Evolutionary conservation across 2,888 invertebrate species (phyloP).

Genomic region (Agrypnus murinus): DNA sequence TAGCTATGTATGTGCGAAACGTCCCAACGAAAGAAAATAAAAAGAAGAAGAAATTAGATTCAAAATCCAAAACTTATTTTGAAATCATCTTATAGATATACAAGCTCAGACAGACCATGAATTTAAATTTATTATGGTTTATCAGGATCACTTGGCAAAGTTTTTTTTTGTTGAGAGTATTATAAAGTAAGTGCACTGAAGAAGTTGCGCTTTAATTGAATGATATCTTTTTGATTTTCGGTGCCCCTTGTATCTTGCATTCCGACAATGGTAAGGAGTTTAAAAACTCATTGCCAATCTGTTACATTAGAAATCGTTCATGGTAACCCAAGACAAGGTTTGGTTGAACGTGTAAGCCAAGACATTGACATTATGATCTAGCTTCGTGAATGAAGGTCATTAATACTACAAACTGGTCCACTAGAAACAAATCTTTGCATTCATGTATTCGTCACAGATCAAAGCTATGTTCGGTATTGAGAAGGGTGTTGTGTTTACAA

Average conservation of each 20-base stretch:
- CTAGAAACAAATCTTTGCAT: neutral
- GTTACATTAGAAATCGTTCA: constrained; percentile 63
- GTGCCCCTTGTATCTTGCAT: constrained; percentile 62
- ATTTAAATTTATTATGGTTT: too few species aligned
- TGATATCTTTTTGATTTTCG: constrained; percentile 64
- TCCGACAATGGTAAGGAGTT: constrained; percentile 62
- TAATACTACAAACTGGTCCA: neutral
- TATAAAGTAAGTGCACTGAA: constrained; percentile 61
- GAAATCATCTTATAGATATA: constrained; percentile 59
- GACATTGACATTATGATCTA: constrained; percentile 12
- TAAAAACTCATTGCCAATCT: constrained; percentile 56
- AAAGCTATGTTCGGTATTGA: constrained; percentile 2
- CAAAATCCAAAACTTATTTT: neutral
- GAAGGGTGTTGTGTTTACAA: neutral
- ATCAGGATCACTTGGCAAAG: constrained; percentile 25
- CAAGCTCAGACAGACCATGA: constrained; percentile 59
- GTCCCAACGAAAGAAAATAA: constrained; percentile 44
- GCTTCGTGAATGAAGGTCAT: neutral
- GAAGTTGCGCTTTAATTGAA: constrained; percentile 49
- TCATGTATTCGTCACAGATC: constrained; percentile 47
- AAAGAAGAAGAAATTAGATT: constrained; percentile 47
- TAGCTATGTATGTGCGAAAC: constrained; percentile 44
- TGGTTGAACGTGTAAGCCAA: constrained; percentile 62
- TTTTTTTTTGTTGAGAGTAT: constrained; percentile 17
- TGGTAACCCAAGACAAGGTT: constrained; percentile 62